Conservation (phyloP, 2,888 invertebrate genomes). For the Erynnis tages region DNA sequence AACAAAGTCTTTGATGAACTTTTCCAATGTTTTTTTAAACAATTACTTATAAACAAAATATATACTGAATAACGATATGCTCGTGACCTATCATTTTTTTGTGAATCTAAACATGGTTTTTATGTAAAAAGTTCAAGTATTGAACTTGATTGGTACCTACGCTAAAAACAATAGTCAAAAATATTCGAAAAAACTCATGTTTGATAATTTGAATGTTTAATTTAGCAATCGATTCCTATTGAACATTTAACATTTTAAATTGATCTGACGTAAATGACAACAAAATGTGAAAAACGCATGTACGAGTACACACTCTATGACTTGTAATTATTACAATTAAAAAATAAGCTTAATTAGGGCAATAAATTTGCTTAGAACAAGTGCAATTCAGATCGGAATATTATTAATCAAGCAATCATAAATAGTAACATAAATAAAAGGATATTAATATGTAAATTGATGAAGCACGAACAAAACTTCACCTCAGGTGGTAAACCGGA, state of each 20-base stretch:
- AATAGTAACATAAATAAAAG: conserved; percentile 38
- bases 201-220: conserved; percentile 4
- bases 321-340: too few relatives aligned
- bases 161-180: conserved; percentile 11
- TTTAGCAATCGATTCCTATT: conserved; percentile 8
- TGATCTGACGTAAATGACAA: too few relatives aligned
- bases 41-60: neutral
- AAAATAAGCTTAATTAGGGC: too few relatives aligned
- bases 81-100: conserved; percentile 21
- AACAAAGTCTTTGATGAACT: too few relatives aligned
- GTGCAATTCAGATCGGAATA: neutral
- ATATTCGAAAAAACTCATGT: conserved; percentile 6
- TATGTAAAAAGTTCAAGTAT: conserved; percentile 6
- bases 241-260: neutral
- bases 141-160: conserved; percentile 17
- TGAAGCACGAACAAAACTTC: conserved; percentile 54
- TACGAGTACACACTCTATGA: neutral
- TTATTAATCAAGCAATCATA: conserved; percentile 32
- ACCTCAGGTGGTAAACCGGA: conserved; percentile 76
- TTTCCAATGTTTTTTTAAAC: too few relatives aligned
- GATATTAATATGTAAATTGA: conserved; percentile 62
- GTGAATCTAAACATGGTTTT: conserved; percentile 6
- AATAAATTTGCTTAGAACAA: neutral
- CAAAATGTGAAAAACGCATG: too few relatives aligned
- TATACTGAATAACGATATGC: conserved; percentile 4